These are phyloP conservation scores for Bellardia pandia DNA, from an alignment of 2,888 invertebrate species.

Conservation along the genomic window DNA sequence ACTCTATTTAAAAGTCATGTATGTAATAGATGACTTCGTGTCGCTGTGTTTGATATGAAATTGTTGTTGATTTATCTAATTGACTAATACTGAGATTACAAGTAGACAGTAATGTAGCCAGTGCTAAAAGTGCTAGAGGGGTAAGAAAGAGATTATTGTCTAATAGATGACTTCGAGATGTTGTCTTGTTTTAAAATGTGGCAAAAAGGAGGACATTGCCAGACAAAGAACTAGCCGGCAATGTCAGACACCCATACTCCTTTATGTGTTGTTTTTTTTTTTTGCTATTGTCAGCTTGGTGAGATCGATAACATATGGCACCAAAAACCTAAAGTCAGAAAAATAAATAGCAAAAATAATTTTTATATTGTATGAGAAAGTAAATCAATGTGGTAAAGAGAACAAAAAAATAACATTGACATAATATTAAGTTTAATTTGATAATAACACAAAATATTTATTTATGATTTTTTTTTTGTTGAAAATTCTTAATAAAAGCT, in stretches of 20 bases:
- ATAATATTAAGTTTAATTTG: constrained; percentile 47
- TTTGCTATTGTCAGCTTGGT: constrained; percentile 42
- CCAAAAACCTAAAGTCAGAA: constrained; percentile 33
- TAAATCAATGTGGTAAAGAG: constrained; percentile 26
- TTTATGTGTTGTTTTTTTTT: neutral
- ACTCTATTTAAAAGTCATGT: too few species aligned
- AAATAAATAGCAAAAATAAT: constrained; percentile 28
- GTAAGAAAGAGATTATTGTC: too few species aligned
- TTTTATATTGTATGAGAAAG: neutral
- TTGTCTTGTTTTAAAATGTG: too few species aligned
- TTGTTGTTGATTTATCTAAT: too few species aligned
- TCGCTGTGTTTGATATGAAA: too few species aligned
- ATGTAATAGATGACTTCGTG: too few species aligned
- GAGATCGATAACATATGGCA: constrained; percentile 66
- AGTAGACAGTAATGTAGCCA: too few species aligned
- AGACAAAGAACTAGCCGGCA: too few species aligned
- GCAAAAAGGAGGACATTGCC: too few species aligned
- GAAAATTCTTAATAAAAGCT: neutral
- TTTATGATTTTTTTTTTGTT: neutral
- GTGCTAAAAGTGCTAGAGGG: too few species aligned
- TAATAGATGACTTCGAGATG: too few species aligned
- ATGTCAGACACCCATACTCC: neutral
- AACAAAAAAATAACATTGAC: constrained; percentile 9
- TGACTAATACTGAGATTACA: too few species aligned
- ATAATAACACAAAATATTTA: constrained; percentile 13